phyloP scores from a whole-genome alignment of 2,797 vertebrate species.

The Arctocebus calabarensis region DNA sequence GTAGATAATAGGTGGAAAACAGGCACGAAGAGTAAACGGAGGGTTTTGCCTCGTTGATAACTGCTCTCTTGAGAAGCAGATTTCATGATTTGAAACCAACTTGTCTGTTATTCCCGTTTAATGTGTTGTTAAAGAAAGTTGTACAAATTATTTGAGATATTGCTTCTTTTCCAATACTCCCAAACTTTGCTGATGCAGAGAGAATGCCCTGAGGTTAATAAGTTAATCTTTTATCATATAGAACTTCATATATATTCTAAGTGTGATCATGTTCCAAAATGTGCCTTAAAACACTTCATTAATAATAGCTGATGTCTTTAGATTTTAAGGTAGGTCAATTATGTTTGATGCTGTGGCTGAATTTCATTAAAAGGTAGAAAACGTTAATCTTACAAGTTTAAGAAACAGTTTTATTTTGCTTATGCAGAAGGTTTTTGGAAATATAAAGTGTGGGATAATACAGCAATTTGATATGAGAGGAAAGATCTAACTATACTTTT shows the following conservation, averaged over 20 bases:
- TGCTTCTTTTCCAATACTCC: not conserved
- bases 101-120: not conserved
- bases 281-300: constrained; percentile 78
- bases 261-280: constrained; percentile 53
- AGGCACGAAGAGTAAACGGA: not conserved
- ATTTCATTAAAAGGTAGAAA: constrained; percentile 71
- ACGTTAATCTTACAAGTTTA: constrained; percentile 55
- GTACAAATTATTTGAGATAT: not conserved
- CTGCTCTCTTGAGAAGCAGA: not conserved
- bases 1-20: not conserved
- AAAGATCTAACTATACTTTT: constrained; percentile 11
- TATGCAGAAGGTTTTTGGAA: not conserved
- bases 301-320: constrained; percentile 77
- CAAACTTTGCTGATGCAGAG: constrained; percentile 56
- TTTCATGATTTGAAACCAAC: constrained; percentile 48
- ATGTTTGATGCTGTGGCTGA: constrained; percentile 60
- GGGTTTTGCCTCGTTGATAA: not conserved
- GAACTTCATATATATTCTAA: constrained; percentile 68
- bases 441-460: constrained; percentile 38
- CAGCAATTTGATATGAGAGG: constrained; percentile 35
- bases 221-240: constrained; percentile 32
- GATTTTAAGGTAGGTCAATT: constrained; percentile 74
- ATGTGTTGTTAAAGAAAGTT: constrained; percentile 29
- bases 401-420: not conserved
- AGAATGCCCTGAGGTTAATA: constrained; percentile 48